A percentile compares a stretch with the other conserved stretches of the same genome.
phyloP scores from a whole-genome alignment of 2,888 invertebrate genomes.

The Phania funesta region DNA sequence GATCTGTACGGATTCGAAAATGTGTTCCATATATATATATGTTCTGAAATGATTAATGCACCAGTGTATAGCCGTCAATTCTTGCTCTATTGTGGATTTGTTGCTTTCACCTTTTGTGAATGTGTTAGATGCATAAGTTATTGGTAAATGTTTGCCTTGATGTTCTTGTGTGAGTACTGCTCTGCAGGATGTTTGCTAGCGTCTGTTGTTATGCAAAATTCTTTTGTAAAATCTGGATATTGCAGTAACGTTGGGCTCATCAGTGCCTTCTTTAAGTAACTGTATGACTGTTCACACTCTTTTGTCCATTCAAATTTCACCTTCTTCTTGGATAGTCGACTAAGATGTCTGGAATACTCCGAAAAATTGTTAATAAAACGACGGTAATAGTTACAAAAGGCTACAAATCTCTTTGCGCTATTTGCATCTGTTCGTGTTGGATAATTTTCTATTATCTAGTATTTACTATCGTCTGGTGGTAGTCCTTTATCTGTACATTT shows the following conservation, averaged over 20 bases:
- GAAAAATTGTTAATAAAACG: slow-evolving; percentile 3
- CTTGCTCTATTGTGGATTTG: too few relatives aligned
- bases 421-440: neutral
- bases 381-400: neutral
- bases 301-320: slow-evolving; percentile 45
- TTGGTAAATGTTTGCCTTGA: slow-evolving; percentile 33
- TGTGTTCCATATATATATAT: too few relatives aligned
- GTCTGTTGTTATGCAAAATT: too few relatives aligned
- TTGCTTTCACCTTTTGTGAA: neutral
- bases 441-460: neutral
- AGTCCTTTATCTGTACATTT: neutral
- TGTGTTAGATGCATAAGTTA: slow-evolving; percentile 50
- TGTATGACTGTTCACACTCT: slow-evolving; percentile 51
- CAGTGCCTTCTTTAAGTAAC: slow-evolving; percentile 32
- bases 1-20: too few relatives aligned
- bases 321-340: slow-evolving; percentile 38
- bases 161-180: slow-evolving; percentile 61
- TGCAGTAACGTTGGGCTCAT: slow-evolving; percentile 38
- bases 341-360: neutral
- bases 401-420: neutral
- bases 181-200: too few relatives aligned
- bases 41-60: too few relatives aligned
- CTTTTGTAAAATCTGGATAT: slow-evolving; percentile 61
- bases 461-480: neutral
- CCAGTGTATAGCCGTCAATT: neutral